Conservation (phyloP, 2,113 vertebrate species). For the Isurus oxyrinchus region DNA sequence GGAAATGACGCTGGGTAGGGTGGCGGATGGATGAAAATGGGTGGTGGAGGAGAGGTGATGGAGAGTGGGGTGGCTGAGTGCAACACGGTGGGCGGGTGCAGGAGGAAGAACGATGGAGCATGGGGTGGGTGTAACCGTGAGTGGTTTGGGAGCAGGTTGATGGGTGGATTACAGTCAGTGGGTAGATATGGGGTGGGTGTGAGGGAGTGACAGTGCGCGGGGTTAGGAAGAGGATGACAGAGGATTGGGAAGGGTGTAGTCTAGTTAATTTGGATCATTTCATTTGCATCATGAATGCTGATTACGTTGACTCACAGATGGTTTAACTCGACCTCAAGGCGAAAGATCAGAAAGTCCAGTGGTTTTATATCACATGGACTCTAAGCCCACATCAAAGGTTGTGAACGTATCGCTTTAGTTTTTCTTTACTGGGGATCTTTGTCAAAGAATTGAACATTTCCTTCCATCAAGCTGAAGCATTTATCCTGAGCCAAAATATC, state of each 20-base stretch:
- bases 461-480: neutral
- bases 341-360: neutral
- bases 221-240: neutral
- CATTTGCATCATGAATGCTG: neutral
- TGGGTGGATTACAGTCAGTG: too few relatives aligned
- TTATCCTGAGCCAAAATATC: neutral
- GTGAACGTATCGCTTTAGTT: conserved; percentile 3
- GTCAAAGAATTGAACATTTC: neutral
- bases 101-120: too few relatives aligned
- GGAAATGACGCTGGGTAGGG: neutral
- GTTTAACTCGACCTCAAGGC: neutral
- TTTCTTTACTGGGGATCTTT: neutral
- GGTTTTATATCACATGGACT: neutral
- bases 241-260: neutral
- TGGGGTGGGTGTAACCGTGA: too few relatives aligned
- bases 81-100: too few relatives aligned
- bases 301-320: neutral
- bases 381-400: neutral
- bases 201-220: neutral
- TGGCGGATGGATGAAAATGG: neutral
- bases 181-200: neutral
- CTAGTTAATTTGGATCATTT: neutral
- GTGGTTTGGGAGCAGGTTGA: too few relatives aligned
- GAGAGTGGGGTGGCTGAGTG: neutral
- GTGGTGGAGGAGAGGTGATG: neutral